Percentiles rank a stretch among this genome's conserved stretches.
Evolutionary conservation across 2,888 invertebrate genomes (phyloP).

Genomic region (Holacanthella duospinosa): DNA sequence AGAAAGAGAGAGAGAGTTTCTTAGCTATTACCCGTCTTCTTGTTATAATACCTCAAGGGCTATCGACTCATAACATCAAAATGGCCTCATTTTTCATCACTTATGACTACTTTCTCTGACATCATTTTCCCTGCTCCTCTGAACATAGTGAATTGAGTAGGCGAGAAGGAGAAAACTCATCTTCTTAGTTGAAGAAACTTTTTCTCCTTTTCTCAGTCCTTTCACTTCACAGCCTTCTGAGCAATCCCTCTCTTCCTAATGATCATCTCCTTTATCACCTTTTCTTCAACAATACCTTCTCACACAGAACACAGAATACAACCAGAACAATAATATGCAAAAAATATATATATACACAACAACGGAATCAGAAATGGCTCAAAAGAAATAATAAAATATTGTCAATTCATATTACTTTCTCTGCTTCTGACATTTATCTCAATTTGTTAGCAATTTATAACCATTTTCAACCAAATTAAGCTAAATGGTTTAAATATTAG

Average conservation of each 20-base stretch:
- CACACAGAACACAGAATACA: not conserved
- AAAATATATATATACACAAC: no score
- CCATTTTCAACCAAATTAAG: no score
- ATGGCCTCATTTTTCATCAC: conserved; percentile 12
- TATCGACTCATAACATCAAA: conserved; percentile 11
- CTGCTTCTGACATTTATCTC: no score
- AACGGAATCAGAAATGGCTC: no score
- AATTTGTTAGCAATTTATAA: no score
- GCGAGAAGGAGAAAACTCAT: not conserved
- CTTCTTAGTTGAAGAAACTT: not conserved
- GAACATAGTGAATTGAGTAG: not conserved
- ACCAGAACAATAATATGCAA: not conserved
- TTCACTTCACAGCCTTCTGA: not conserved
- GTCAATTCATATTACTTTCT: no score
- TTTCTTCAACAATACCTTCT: not conserved
- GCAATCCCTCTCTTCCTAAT: conserved; percentile 2
- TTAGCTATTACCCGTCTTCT: no score
- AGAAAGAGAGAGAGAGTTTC: not conserved
- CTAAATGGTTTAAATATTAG: no score
- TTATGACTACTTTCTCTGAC: conserved; percentile 9
- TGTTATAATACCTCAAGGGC: not conserved
- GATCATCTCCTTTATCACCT: conserved; percentile 4
- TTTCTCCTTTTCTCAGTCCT: not conserved
- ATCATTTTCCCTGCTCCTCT: conserved; percentile 8
- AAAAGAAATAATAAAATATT: no score